Conservation (phyloP, 2,113 vertebrate species). For the Apodemus speciosus region DNA sequence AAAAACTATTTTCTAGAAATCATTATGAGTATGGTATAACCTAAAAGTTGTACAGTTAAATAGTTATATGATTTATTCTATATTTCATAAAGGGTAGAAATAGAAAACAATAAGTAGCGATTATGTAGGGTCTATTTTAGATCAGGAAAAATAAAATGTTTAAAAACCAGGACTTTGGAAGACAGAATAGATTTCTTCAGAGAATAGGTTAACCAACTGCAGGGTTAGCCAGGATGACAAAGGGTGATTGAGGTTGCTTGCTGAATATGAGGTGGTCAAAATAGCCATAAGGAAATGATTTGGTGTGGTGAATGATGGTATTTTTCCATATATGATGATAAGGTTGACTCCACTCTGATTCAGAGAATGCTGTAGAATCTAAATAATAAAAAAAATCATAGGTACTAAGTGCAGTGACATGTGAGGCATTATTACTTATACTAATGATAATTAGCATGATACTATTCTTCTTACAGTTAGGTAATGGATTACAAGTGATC, state of each 20-base stretch:
- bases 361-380: not conserved
- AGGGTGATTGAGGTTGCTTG: not conserved
- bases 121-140: not conserved
- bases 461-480: not conserved
- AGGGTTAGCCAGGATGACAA: not conserved
- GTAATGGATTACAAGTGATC: not conserved
- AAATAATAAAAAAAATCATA: not conserved
- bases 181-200: not conserved
- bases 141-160: not conserved
- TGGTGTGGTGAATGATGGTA: not conserved
- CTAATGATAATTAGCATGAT: not conserved
- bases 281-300: not conserved
- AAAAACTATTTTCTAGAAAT: slow-evolving; percentile 9
- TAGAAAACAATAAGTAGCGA: not conserved
- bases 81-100: slow-evolving; percentile 25
- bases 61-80: slow-evolving; percentile 7
- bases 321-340: not conserved
- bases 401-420: not conserved
- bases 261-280: not conserved
- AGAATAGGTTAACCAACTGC: not conserved
- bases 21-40: not conserved
- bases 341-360: not conserved
- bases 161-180: slow-evolving; percentile 1
- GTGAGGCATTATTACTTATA: not conserved
- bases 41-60: not conserved